Percentiles rank a stretch among this genome's conserved stretches.
Conservation (phyloP, 2,888 invertebrate genomes). For the Xanthia icteritia region DNA sequence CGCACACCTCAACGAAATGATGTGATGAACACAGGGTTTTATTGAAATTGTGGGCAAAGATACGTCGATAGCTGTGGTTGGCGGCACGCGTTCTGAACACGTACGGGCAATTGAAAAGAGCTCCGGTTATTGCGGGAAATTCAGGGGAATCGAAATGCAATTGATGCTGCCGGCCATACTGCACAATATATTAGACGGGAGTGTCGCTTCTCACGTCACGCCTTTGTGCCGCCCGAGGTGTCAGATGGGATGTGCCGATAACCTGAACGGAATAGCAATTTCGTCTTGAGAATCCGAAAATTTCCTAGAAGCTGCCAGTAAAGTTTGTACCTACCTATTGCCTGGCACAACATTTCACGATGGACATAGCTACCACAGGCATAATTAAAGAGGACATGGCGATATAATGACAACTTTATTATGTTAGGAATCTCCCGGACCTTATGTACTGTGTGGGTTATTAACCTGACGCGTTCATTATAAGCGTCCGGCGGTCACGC, state of each 20-base stretch:
- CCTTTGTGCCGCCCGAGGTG: conserved; percentile 70
- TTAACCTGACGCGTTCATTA: conserved; percentile 85
- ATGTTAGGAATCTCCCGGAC: conserved; percentile 79
- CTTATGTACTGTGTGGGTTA: conserved; percentile 78
- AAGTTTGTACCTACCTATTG: neutral
- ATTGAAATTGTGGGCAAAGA: conserved; percentile 81
- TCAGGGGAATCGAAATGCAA: conserved; percentile 81
- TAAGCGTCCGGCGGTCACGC: conserved; percentile 84
- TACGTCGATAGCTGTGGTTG: conserved; percentile 80
- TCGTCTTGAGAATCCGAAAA: conserved; percentile 41
- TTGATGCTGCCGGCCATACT: conserved; percentile 85
- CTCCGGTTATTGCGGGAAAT: conserved; percentile 86
- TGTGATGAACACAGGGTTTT: conserved; percentile 82
- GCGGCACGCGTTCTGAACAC: conserved; percentile 86
- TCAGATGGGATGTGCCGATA: conserved; percentile 55
- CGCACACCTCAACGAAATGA: conserved; percentile 70
- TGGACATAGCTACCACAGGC: conserved; percentile 19
- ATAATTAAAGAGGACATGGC: conserved; percentile 67
- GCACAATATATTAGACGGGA: conserved; percentile 74
- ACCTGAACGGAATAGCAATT: conserved; percentile 56
- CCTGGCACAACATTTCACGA: conserved; percentile 6
- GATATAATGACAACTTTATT: conserved; percentile 74
- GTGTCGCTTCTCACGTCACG: conserved; percentile 76
- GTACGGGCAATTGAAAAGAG: conserved; percentile 87
- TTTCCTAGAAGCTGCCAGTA: conserved; percentile 33